These are phyloP conservation scores for Acanthis flammea DNA, from an alignment of 2,797 vertebrate species.

Conservation along the genomic window DNA sequence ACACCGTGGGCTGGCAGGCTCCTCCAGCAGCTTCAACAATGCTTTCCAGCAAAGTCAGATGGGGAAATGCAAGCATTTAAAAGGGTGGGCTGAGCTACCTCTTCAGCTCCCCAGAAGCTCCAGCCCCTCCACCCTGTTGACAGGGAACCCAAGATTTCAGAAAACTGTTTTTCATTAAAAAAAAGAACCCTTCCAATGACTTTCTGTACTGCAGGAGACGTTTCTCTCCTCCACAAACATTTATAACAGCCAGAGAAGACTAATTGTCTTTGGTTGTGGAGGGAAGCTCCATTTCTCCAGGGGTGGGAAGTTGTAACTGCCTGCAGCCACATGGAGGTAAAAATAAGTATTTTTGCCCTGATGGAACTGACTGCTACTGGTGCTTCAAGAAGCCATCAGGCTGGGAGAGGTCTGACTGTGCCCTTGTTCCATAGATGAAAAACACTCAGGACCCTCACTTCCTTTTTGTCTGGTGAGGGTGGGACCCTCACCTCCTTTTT, in stretches of 20 bases:
- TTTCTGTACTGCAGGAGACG: not conserved
- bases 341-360: not conserved
- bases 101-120: not conserved
- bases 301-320: not conserved
- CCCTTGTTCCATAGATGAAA: not conserved
- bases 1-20: not conserved
- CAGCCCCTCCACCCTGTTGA: rapidly evolving
- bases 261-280: not conserved
- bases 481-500: not conserved
- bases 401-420: not conserved
- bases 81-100: not conserved
- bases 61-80: not conserved
- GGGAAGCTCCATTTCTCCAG: not conserved
- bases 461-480: not conserved
- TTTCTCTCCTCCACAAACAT: not conserved
- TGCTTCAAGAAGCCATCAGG: not conserved
- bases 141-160: not conserved
- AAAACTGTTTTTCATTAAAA: not conserved
- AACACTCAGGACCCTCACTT: not conserved
- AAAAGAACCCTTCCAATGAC: not conserved
- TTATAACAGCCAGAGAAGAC: not conserved
- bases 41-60: not conserved
- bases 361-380: not conserved
- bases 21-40: not conserved
- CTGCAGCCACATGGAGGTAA: not conserved